Evolutionary conservation across 2,888 invertebrate genomes (phyloP).

Genomic region (Eupithecia insigniata): DNA sequence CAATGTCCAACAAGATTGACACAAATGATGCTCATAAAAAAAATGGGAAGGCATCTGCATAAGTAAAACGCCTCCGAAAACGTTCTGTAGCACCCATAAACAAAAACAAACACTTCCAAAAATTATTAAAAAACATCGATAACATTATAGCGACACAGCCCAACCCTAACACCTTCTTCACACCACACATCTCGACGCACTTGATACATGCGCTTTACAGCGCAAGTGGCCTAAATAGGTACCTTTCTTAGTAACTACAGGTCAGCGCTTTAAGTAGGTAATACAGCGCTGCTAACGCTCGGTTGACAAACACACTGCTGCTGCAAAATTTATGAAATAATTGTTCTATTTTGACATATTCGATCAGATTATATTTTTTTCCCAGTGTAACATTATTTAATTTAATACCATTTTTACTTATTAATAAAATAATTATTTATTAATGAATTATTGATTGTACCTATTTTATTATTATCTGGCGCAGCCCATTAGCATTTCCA

Average conservation of each 20-base stretch:
- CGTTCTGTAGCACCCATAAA: neutral
- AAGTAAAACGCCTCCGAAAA: neutral
- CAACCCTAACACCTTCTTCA: slow-evolving; percentile 45
- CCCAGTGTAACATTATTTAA: too few relatives aligned
- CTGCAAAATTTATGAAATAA: too few relatives aligned
- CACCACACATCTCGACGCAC: slow-evolving; percentile 68
- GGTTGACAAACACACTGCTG: slow-evolving; percentile 26
- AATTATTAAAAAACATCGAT: neutral
- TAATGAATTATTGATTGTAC: too few relatives aligned
- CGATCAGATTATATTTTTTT: too few relatives aligned
- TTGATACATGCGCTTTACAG: slow-evolving; percentile 74
- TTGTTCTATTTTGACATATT: too few relatives aligned
- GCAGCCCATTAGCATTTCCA: too few relatives aligned
- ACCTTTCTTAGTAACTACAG: slow-evolving; percentile 37
- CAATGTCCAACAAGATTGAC: too few relatives aligned
- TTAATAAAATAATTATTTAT: too few relatives aligned
- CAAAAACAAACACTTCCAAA: neutral
- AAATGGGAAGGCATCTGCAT: neutral
- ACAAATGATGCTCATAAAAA: too few relatives aligned
- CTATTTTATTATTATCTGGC: too few relatives aligned
- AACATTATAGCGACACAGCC: slow-evolving; percentile 39
- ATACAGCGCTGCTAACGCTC: slow-evolving; percentile 42
- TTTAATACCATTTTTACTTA: too few relatives aligned
- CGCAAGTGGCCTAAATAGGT: slow-evolving; percentile 62
- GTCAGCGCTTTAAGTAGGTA: slow-evolving; percentile 33